Conservation (phyloP, 1,140 invertebrate genomes). For the Anadara kagoshimensis region DNA sequence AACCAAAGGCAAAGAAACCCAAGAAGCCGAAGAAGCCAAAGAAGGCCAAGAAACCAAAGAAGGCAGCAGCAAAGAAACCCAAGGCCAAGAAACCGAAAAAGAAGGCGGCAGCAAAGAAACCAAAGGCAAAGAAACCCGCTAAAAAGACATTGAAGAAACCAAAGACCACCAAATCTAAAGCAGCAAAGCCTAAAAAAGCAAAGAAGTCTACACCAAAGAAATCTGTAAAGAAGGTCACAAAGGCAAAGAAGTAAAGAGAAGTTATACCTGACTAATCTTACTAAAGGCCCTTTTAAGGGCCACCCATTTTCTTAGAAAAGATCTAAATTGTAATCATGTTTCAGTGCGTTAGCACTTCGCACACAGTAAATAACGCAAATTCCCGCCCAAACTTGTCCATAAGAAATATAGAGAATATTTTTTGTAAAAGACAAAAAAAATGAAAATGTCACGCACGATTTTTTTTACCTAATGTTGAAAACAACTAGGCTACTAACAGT, state of each 20-base stretch:
- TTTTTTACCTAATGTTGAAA: too few relatives aligned
- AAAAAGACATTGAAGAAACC: constrained; percentile 14
- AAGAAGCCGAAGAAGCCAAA: constrained; percentile 27
- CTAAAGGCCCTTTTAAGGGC: constrained; percentile 7
- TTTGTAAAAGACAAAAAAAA: too few relatives aligned
- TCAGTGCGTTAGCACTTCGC: too few relatives aligned
- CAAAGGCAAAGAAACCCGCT: constrained; percentile 2
- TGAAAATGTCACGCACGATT: too few relatives aligned
- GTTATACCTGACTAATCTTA: background rate
- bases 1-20: constrained; percentile 19
- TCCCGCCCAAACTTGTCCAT: too few relatives aligned
- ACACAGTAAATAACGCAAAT: too few relatives aligned
- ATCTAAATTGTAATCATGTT: background rate
- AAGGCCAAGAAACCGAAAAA: background rate
- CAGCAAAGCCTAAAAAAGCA: background rate
- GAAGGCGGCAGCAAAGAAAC: background rate
- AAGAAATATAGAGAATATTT: too few relatives aligned
- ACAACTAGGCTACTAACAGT: too few relatives aligned
- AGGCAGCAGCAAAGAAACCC: constrained; percentile 9
- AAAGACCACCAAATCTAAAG: background rate
- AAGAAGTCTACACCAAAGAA: background rate
- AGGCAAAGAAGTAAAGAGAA: background rate
- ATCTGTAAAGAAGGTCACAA: background rate
- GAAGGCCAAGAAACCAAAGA: constrained; percentile 3
- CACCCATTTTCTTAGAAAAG: constrained; percentile 10